phyloP scores from a whole-genome alignment of 2,888 invertebrate species.

The Microctonus brassicae region DNA sequence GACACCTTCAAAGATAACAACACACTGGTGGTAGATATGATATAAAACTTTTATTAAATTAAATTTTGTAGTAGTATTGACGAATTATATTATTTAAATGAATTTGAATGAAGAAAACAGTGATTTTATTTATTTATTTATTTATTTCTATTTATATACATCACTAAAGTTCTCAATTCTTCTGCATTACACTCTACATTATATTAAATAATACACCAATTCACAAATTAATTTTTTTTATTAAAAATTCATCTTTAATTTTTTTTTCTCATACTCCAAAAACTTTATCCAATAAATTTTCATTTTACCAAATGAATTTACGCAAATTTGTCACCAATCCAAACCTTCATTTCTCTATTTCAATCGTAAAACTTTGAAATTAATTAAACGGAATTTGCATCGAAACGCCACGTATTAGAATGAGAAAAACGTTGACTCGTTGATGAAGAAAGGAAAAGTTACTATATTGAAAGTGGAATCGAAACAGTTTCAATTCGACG shows the following conservation, averaged over 20 bases:
- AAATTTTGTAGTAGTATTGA: too few species aligned
- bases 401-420: not conserved
- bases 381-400: slow-evolving; percentile 28
- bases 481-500: slow-evolving; percentile 46
- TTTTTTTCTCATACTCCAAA: not conserved
- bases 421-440: not conserved
- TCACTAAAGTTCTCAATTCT: too few species aligned
- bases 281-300: not conserved
- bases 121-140: too few species aligned
- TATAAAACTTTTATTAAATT: too few species aligned
- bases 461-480: slow-evolving; percentile 36
- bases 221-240: too few species aligned
- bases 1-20: too few species aligned
- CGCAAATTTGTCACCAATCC: not conserved
- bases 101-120: too few species aligned
- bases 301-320: not conserved
- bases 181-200: too few species aligned
- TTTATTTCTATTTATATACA: too few species aligned
- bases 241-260: not conserved
- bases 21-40: too few species aligned
- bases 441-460: slow-evolving; percentile 15
- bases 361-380: slow-evolving; percentile 29
- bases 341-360: not conserved
- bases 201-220: too few species aligned
- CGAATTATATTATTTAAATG: too few species aligned